A percentile compares a stretch with the other conserved stretches of the same genome.
Conservation (phyloP, 2,888 invertebrate species). For the Mesopsocus fuscifrons region DNA sequence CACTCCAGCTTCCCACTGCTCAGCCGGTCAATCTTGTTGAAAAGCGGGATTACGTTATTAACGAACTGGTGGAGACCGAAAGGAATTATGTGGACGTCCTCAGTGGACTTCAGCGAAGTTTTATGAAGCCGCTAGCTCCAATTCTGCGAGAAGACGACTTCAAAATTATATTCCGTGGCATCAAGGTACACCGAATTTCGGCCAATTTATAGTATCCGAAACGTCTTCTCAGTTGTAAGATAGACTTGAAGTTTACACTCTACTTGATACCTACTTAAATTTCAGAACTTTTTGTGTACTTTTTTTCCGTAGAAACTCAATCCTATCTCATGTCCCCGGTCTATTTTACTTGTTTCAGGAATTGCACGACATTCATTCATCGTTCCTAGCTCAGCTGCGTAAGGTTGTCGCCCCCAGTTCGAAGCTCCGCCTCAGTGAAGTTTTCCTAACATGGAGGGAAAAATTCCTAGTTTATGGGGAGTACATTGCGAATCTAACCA, state of each 20-base stretch:
- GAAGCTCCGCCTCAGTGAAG: constrained; percentile 46
- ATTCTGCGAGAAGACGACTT: constrained; percentile 55
- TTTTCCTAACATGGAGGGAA: constrained; percentile 80
- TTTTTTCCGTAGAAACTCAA: no score
- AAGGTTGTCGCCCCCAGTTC: constrained; percentile 44
- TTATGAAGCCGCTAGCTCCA: constrained; percentile 53
- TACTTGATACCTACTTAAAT: constrained; percentile 1
- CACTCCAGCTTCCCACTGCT: constrained; percentile 19
- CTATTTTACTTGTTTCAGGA: no score
- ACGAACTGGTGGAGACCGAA: constrained; percentile 91
- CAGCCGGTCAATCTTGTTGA: constrained; percentile 29
- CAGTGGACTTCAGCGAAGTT: constrained; percentile 60
- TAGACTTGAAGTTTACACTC: constrained; percentile 12
- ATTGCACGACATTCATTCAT: constrained; percentile 67
- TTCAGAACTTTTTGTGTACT: neutral
- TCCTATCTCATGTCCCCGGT: no score
- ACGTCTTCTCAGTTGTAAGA: no score
- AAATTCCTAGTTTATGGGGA: constrained; percentile 85
- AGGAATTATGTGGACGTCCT: constrained; percentile 91
- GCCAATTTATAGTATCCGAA: no score
- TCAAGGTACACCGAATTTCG: constrained; percentile 62
- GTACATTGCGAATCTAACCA: constrained; percentile 85
- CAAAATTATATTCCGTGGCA: constrained; percentile 70
- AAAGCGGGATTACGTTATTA: constrained; percentile 82
- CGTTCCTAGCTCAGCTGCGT: constrained; percentile 61